A percentile compares a stretch with the other conserved stretches of the same genome.
Evolutionary conservation across 1,140 invertebrate species (phyloP).

Genomic region (Plectrocnemia conspersa): DNA sequence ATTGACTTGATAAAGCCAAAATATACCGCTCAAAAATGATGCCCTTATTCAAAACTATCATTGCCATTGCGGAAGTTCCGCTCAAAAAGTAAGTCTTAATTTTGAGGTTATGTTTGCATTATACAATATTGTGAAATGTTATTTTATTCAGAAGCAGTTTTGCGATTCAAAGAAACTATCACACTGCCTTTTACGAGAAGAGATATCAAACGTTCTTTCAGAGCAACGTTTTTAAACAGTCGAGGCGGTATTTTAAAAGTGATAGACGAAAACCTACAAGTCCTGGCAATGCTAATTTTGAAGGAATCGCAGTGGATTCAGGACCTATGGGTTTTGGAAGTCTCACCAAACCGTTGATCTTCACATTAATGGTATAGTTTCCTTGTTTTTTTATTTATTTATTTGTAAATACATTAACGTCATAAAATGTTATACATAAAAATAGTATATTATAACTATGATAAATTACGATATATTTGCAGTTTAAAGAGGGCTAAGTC

Average conservation of each 20-base stretch:
- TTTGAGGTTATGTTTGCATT: constrained; percentile 16
- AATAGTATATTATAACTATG: too few species aligned
- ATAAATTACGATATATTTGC: too few species aligned
- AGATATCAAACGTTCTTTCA: constrained; percentile 8
- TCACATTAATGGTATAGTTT: constrained; percentile 62
- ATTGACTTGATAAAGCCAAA: neutral
- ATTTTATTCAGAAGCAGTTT: constrained; percentile 14
- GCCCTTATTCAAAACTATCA: neutral
- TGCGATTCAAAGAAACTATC: constrained; percentile 12
- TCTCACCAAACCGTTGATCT: constrained; percentile 63
- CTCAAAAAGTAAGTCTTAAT: neutral
- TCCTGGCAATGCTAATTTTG: constrained; percentile 16
- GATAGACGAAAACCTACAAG: constrained; percentile 20
- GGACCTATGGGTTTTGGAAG: constrained; percentile 45
- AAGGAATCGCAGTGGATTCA: constrained; percentile 34
- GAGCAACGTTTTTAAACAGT: constrained; percentile 17
- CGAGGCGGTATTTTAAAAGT: constrained; percentile 26
- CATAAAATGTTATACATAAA: too few species aligned
- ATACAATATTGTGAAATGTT: constrained; percentile 2
- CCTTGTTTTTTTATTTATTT: constrained; percentile 3
- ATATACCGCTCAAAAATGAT: neutral
- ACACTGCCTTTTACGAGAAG: constrained; percentile 1
- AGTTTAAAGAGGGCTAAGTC: too few species aligned
- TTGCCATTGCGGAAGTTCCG: neutral
- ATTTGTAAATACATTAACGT: neutral